Base-by-base conservation (phyloP, 2,797 vertebrate species). In the Gorsachius magnificus region DNA sequence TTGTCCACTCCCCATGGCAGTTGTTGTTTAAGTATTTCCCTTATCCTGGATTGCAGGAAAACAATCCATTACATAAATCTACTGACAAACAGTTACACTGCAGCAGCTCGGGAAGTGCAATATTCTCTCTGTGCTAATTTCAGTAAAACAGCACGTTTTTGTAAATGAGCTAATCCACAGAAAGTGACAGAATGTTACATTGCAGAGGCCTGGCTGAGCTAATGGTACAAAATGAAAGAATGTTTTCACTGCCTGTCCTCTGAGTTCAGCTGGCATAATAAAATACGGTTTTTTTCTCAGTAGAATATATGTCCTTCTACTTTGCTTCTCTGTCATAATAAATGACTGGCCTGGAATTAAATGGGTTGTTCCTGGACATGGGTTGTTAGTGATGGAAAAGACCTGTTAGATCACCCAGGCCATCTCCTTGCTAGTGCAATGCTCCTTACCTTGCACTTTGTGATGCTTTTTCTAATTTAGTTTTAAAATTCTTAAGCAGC, bases 131-230 rank as follows among this genome's bases (percentile, higher is more conserved):
- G 92, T 89, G 72, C 70, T 96, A 87, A 77, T 90, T 94, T 96
- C 57, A 94, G 87, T 94, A 71, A 89, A 69, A 66, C 48, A 93
- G 93, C 86, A 87, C 91, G 61, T 89, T 71, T 95, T 95, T 97
- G 95, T 97, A 96, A 96, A 97, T 97, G 96, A 97, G 95, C 93
- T 96, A 97, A 97, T 94, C 95, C 95, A 58, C 89, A 86, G 84
- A 96, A 96, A 97, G 94, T 96, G 96, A 97, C 96, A 97, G 95
- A 96, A 96, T 96, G 94, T 96, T 97, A 96, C 96, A 96, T 95
- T 94, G 94, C 94, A 76, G 84, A 93, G 92, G 95, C 94, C 96
- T 95, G 96, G 94, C 96, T 96, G 95, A 97, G 96, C 95, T 97
- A 96, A 97, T 96, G 87, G 93, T 96, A 95, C 95, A 96, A 97